Conservation (phyloP, 1,140 invertebrate species). For the Diuraphis noxia region DNA sequence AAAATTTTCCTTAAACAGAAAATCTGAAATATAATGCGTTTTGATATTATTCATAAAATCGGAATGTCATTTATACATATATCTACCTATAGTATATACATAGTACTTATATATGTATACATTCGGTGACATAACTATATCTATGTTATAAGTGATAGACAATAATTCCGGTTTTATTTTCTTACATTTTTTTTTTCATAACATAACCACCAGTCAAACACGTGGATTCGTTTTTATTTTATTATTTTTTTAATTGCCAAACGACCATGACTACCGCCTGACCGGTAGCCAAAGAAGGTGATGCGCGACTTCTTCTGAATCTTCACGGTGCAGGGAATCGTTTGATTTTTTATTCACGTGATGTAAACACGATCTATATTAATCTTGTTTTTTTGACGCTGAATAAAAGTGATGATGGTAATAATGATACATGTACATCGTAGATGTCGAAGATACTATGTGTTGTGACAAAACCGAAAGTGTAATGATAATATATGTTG, state of each 20-base stretch:
- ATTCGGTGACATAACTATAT: conserved; percentile 21
- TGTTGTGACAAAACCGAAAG: conserved; percentile 3
- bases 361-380: background rate
- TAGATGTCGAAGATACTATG: background rate
- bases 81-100: background rate
- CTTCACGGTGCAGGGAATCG: background rate
- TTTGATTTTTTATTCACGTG: background rate
- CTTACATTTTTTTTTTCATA: background rate
- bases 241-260: conserved; percentile 26
- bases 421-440: background rate
- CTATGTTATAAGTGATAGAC: background rate
- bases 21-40: background rate
- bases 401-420: background rate
- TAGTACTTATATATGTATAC: background rate
- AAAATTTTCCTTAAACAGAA: background rate
- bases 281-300: conserved; percentile 23
- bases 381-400: background rate
- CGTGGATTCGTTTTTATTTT: background rate
- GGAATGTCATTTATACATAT: conserved; percentile 9
- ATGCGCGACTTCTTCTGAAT: conserved; percentile 14
- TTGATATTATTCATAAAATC: background rate
- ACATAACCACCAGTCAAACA: conserved; percentile 21
- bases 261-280: background rate
- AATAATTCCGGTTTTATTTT: conserved; percentile 41
- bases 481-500: background rate